A percentile compares a stretch with the other conserved stretches of the same genome.
Evolutionary conservation across 2,888 invertebrate genomes (phyloP).

Genomic region (Zonitis immaculata): DNA sequence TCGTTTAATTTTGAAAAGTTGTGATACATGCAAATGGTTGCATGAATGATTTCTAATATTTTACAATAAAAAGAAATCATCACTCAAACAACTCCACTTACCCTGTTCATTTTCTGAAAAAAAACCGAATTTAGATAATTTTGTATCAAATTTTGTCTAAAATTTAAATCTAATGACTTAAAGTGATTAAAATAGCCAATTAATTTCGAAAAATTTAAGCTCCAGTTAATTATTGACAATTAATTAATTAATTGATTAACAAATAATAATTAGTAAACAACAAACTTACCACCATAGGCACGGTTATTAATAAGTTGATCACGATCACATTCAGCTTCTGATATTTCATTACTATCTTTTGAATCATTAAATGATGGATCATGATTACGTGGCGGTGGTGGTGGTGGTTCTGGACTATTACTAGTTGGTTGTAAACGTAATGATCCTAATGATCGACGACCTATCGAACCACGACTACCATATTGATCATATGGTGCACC

Average conservation of each 20-base stretch:
- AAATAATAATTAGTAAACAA: not conserved
- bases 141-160: constrained; percentile 1
- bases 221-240: constrained; percentile 5
- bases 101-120: constrained; percentile 51
- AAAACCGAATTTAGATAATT: constrained; percentile 32
- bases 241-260: constrained; percentile 1
- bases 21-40: constrained; percentile 9
- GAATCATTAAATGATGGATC: constrained; percentile 85
- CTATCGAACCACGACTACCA: constrained; percentile 80
- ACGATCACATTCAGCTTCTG: constrained; percentile 89
- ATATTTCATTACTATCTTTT: constrained; percentile 91
- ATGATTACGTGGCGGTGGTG: constrained; percentile 78
- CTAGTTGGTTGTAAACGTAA: constrained; percentile 57
- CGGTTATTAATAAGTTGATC: constrained; percentile 71
- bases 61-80: not conserved
- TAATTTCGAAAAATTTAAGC: constrained; percentile 1
- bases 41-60: not conserved
- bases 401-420: constrained; percentile 60
- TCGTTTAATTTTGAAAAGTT: not conserved
- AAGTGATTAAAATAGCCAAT: constrained; percentile 6
- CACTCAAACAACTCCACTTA: constrained; percentile 44
- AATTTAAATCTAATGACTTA: too few relatives aligned
- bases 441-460: constrained; percentile 50
- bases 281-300: constrained; percentile 74
- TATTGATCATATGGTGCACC: constrained; percentile 89